These are phyloP conservation scores for Catocala nupta DNA, from an alignment of 2,888 invertebrate genomes.

Conservation along the genomic window DNA sequence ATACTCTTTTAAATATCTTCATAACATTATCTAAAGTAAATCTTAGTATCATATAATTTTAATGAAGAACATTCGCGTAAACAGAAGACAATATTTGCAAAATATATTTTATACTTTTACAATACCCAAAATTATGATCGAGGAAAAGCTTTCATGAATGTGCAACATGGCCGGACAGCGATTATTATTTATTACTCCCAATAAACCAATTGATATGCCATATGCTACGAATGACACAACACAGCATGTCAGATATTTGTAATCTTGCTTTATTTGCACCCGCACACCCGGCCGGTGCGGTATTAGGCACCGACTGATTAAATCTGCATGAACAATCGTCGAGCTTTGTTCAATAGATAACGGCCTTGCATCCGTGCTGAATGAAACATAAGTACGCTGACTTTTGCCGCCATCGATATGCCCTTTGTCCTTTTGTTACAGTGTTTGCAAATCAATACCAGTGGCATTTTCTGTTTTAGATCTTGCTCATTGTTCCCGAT, in stretches of 20 bases:
- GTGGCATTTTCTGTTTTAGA: conserved; percentile 15
- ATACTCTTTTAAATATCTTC: too few species aligned
- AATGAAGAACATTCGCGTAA: too few species aligned
- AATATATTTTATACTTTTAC: too few species aligned
- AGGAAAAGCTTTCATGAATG: too few species aligned
- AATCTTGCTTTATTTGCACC: conserved; percentile 56
- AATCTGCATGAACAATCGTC: conserved; percentile 82
- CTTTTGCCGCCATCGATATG: conserved; percentile 51
- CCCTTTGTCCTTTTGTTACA: conserved; percentile 46
- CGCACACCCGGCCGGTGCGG: conserved; percentile 44
- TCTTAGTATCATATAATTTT: too few species aligned
- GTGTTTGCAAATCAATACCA: conserved; percentile 28
- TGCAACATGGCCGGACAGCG: neutral
- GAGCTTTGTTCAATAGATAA: conserved; percentile 68
- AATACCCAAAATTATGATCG: too few species aligned
- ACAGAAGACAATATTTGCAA: too few species aligned
- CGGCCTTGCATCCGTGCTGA: conserved; percentile 65
- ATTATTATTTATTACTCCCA: conserved; percentile 44
- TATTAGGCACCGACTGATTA: conserved; percentile 71
- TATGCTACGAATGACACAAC: conserved; percentile 55
- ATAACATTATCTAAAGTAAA: too few species aligned
- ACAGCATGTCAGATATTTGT: conserved; percentile 39
- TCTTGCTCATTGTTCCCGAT: conserved; percentile 8
- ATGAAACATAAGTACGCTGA: conserved; percentile 73
- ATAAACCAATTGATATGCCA: conserved; percentile 48